Conservation (phyloP, 2,113 vertebrate species). For the Crotalus horridus region DNA sequence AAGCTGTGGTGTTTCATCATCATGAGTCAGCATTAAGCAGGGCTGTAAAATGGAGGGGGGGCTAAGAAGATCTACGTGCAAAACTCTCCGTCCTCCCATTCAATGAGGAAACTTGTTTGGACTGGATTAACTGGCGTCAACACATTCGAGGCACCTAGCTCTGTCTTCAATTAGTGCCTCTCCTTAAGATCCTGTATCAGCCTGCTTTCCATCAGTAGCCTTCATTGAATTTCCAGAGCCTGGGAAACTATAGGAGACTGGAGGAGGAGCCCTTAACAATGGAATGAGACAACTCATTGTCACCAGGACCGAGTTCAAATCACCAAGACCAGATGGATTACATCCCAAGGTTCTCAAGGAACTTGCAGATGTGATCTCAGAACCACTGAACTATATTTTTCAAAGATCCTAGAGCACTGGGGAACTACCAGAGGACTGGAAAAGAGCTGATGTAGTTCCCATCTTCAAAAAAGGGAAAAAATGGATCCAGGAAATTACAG, state of each 20-base stretch:
- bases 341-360: no score
- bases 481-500: no score
- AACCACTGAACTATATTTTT: no score
- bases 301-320: no score
- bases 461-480: no score
- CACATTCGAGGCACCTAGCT: background rate
- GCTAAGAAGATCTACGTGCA: background rate
- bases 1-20: background rate
- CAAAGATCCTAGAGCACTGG: no score
- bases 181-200: background rate
- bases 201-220: background rate
- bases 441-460: no score
- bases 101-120: background rate
- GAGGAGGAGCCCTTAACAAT: background rate
- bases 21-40: constrained; percentile 1
- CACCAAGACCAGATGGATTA: no score
- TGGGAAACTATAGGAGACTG: background rate
- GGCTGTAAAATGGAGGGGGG: background rate
- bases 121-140: constrained; percentile 1
- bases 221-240: background rate
- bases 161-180: background rate
- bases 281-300: background rate
- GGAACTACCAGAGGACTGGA: no score
- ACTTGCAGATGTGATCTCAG: no score
- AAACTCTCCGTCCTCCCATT: background rate